These are phyloP conservation scores for Myathropa florea DNA, from an alignment of 2,888 invertebrate genomes.

Conservation along the genomic window DNA sequence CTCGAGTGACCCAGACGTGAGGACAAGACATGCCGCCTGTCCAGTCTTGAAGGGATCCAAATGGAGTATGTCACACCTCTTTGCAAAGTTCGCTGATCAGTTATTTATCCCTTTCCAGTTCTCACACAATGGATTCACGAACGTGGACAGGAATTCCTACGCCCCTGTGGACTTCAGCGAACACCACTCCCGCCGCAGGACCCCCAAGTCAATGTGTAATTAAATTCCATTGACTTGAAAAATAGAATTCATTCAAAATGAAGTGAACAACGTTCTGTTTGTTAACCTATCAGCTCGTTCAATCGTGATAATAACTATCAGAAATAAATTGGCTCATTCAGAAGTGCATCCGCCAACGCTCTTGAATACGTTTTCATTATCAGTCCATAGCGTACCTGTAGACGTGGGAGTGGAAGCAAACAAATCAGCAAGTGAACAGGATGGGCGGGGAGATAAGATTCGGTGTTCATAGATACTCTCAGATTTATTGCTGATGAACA, in stretches of 20 bases:
- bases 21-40: slow-evolving; percentile 95
- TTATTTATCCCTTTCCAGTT: slow-evolving; percentile 81
- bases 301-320: too few species aligned
- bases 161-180: slow-evolving; percentile 82
- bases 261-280: not conserved
- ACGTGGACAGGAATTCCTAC: slow-evolving; percentile 87
- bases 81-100: not conserved
- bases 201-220: not conserved
- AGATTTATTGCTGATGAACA: too few species aligned
- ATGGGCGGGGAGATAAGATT: too few species aligned
- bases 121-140: slow-evolving; percentile 93
- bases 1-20: slow-evolving; percentile 92
- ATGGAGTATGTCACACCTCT: slow-evolving; percentile 86
- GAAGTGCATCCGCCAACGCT: too few species aligned
- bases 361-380: too few species aligned
- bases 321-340: too few species aligned
- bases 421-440: too few species aligned
- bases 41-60: slow-evolving; percentile 95
- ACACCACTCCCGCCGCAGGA: not conserved
- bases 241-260: not conserved
- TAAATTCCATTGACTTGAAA: too few species aligned
- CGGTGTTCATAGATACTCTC: too few species aligned
- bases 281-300: too few species aligned
- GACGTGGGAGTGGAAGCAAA: too few species aligned
- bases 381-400: too few species aligned